Conservation (phyloP, 2,113 vertebrate genomes). For the Probosciger aterrimus region DNA sequence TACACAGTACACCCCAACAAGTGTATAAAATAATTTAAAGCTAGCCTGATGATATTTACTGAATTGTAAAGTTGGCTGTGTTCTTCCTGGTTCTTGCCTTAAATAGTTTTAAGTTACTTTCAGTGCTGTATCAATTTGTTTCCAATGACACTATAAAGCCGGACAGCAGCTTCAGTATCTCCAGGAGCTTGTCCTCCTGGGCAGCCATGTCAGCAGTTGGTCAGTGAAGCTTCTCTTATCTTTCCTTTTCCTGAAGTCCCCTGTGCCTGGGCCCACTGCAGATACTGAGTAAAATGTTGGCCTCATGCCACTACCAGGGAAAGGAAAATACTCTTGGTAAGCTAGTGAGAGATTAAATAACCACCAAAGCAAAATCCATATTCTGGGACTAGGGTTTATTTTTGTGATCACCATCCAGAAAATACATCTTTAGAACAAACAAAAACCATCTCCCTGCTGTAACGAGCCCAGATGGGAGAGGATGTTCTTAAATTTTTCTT, state of each 20-base stretch:
- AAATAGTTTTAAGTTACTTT: neutral
- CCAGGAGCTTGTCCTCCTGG: rapidly evolving
- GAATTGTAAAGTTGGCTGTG: neutral
- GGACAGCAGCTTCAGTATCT: neutral
- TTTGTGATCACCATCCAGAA: neutral
- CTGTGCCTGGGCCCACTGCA: neutral
- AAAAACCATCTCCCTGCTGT: neutral
- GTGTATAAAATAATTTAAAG: neutral
- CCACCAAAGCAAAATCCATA: neutral
- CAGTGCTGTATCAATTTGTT: neutral
- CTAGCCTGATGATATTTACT: rapidly evolving
- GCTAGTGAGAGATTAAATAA: neutral
- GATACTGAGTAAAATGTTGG: neutral
- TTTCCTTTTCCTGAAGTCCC: neutral
- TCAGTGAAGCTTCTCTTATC: neutral
- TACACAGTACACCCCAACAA: neutral
- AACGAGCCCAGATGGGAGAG: neutral
- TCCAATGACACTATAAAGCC: neutral
- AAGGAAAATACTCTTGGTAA: neutral
- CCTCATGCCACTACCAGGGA: neutral
- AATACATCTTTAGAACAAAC: neutral
- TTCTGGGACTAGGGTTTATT: neutral
- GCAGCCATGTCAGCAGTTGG: neutral
- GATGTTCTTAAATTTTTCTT: neutral
- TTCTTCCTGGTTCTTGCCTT: neutral